A percentile compares a stretch with the other conserved stretches of the same genome.
Evolutionary conservation across 2,797 vertebrate species (phyloP).

Genomic region (Mionectes olivaceus): DNA sequence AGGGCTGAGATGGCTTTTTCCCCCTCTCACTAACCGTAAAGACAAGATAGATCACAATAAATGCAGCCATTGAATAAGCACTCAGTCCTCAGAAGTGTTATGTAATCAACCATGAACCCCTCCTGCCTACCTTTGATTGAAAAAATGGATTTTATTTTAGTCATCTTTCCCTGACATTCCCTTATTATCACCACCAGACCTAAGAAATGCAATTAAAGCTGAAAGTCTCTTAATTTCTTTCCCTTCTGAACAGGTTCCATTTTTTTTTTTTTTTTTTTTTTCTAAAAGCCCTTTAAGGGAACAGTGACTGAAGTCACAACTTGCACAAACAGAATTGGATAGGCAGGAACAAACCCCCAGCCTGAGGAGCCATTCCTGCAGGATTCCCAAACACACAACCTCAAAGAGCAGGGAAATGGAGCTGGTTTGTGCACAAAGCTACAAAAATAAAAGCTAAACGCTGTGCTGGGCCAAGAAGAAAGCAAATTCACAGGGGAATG

Average conservation of each 20-base stretch:
- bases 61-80: background rate
- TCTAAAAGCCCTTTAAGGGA: background rate
- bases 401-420: background rate
- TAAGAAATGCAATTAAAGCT: conserved; percentile 71
- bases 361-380: accelerated
- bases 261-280: background rate
- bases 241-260: background rate
- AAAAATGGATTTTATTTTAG: background rate
- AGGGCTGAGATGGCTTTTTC: background rate
- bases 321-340: background rate
- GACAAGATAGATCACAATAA: background rate
- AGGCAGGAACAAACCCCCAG: background rate
- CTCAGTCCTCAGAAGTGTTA: accelerated
- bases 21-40: background rate
- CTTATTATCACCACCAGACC: conserved; percentile 50
- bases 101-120: background rate
- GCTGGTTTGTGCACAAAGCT: background rate
- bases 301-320: background rate
- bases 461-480: background rate
- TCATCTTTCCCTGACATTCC: conserved; percentile 57
- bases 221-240: conserved; percentile 6
- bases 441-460: background rate
- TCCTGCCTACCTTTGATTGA: background rate
- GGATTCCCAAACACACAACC: background rate
- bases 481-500: background rate